Percentiles rank a stretch among this genome's conserved stretches.
These are phyloP conservation scores for Tapera naevia DNA, from an alignment of 2,797 vertebrate genomes.

Conservation along the genomic window DNA sequence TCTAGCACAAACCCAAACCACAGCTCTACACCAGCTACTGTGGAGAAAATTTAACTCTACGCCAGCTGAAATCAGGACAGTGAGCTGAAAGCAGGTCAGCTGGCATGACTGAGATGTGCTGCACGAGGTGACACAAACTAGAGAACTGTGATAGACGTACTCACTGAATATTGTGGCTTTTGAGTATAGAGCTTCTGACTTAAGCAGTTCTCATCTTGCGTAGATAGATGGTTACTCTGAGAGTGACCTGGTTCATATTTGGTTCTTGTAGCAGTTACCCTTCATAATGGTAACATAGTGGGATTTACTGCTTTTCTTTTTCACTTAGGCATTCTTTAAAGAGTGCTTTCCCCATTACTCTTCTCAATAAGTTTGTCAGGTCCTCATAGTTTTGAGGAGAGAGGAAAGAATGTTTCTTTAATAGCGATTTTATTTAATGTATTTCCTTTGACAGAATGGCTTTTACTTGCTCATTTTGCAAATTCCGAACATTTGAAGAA, in stretches of 20 bases:
- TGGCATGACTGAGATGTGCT: background rate
- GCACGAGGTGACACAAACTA: background rate
- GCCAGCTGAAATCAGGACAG: no score
- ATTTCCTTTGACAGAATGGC: constrained; percentile 77
- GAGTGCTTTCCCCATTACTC: background rate
- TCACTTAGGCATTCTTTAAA: background rate
- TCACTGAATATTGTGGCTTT: background rate
- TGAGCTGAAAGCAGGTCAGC: no score
- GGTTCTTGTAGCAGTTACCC: background rate
- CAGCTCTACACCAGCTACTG: no score
- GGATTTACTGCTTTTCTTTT: background rate
- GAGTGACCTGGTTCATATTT: background rate
- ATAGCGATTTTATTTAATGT: background rate
- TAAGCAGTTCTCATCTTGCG: background rate
- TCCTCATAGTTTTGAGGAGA: background rate
- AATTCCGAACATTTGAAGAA: constrained; percentile 86
- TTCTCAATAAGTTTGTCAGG: background rate
- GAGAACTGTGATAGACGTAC: background rate
- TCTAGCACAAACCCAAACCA: no score
- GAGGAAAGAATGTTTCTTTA: background rate
- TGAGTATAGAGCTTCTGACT: background rate
- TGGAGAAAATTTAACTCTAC: no score
- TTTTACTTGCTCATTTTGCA: constrained; percentile 88
- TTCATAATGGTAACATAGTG: background rate
- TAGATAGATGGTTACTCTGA: background rate